Percentiles rank a stretch among this genome's conserved stretches.
Conservation (phyloP, 2,113 vertebrate species). For the Osmerus eperlanus region DNA sequence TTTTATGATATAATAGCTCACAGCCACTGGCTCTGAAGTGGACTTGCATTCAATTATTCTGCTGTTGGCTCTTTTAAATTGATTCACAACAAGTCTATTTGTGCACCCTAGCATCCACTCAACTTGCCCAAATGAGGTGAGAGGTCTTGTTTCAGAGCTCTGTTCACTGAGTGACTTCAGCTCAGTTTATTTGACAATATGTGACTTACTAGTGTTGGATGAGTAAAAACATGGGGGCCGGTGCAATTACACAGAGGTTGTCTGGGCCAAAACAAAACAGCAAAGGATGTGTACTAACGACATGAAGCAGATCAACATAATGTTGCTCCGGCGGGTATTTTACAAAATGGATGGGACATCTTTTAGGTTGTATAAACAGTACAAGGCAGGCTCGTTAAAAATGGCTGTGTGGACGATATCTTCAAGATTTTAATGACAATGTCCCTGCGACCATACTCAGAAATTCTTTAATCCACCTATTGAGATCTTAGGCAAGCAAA, state of each 20-base stretch:
- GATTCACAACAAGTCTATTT: slow-evolving; percentile 36
- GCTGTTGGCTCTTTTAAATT: slow-evolving; percentile 25
- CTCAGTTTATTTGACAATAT: not conserved
- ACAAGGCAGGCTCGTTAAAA: not conserved
- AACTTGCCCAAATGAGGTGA: slow-evolving; percentile 32
- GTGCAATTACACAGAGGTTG: not conserved
- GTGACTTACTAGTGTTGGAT: not conserved
- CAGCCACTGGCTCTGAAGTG: slow-evolving; percentile 23
- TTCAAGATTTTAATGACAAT: slow-evolving; percentile 19
- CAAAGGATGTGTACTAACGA: not conserved
- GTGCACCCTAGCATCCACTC: slow-evolving; percentile 28
- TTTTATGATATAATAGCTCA: slow-evolving; percentile 23
- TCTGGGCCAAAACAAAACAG: not conserved
- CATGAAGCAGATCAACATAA: too few relatives aligned
- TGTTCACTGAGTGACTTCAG: not conserved
- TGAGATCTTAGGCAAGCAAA: slow-evolving; percentile 19
- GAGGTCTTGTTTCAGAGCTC: slow-evolving; percentile 26
- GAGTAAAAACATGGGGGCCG: not conserved
- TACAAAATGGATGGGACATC: too few relatives aligned
- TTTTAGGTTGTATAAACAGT: too few relatives aligned
- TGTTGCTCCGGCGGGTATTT: too few relatives aligned
- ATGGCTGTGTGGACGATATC: not conserved
- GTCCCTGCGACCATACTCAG: slow-evolving; percentile 20
- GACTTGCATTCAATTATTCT: slow-evolving; percentile 9
- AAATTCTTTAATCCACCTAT: slow-evolving; percentile 18